phyloP scores from a whole-genome alignment of 2,888 invertebrate species.

The Cryptosula pallasiana region DNA sequence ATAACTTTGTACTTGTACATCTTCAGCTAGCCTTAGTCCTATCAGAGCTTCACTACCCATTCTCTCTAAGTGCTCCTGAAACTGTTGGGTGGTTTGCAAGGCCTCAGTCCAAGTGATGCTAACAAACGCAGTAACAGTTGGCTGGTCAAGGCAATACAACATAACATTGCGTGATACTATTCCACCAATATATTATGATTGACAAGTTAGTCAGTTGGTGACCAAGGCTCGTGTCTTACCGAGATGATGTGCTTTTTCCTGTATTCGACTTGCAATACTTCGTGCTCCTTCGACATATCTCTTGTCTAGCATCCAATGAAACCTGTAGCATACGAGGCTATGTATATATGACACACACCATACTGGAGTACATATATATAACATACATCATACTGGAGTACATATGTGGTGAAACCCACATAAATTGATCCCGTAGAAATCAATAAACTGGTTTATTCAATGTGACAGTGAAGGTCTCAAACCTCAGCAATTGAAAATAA shows the following conservation, averaged over 20 bases:
- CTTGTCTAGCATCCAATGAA: constrained; percentile 3
- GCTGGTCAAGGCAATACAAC: too few species aligned
- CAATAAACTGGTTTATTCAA: too few species aligned
- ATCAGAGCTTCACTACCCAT: constrained; percentile 18
- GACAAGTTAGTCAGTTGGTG: too few species aligned
- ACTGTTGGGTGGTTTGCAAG: background rate
- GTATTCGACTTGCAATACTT: constrained; percentile 8
- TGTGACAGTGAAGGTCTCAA: too few species aligned
- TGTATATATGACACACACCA: background rate
- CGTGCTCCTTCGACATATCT: background rate
- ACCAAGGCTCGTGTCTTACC: too few species aligned
- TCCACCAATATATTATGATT: too few species aligned
- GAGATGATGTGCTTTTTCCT: background rate
- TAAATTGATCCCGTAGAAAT: too few species aligned
- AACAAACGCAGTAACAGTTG: too few species aligned
- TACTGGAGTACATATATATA: background rate
- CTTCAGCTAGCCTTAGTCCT: constrained; percentile 10
- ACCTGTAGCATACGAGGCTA: background rate
- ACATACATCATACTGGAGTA: too few species aligned
- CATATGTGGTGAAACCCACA: too few species aligned
- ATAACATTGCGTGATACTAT: too few species aligned
- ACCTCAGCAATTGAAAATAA: too few species aligned
- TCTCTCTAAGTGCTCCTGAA: background rate
- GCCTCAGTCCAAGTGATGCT: constrained; percentile 17
- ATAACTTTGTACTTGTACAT: constrained; percentile 17